A percentile compares a stretch with the other conserved stretches of the same genome.
Evolutionary conservation across 2,888 invertebrate genomes (phyloP).

Genomic region (Phortica okadai): DNA sequence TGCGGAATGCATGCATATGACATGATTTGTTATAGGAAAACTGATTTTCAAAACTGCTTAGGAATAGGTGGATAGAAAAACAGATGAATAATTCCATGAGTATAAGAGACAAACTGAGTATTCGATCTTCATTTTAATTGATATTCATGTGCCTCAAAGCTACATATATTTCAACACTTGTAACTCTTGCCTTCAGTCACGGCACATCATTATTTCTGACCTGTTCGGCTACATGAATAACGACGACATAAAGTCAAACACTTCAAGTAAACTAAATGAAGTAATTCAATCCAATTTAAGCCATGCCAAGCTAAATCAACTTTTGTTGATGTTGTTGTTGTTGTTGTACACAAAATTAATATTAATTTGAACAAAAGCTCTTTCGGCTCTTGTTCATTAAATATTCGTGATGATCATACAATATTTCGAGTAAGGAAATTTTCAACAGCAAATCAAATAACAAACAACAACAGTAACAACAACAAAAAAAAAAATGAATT

Average conservation of each 20-base stretch:
- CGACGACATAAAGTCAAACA: background rate
- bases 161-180: no score
- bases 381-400: background rate
- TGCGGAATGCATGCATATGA: no score
- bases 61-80: no score
- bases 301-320: background rate
- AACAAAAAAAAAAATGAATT: background rate
- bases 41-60: no score
- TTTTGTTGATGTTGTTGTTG: background rate
- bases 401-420: background rate
- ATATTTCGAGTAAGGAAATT: background rate
- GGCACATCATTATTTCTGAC: no score
- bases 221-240: background rate
- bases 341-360: slow-evolving; percentile 53
- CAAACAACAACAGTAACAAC: background rate
- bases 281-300: background rate
- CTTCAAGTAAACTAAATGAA: background rate
- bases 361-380: slow-evolving; percentile 55
- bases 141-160: no score
- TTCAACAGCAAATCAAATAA: background rate
- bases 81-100: no score
- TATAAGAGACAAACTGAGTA: no score
- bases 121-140: no score
- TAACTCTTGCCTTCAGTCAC: no score
- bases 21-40: no score